phyloP scores from a whole-genome alignment of 2,113 vertebrate genomes.

The Otus sunia region DNA sequence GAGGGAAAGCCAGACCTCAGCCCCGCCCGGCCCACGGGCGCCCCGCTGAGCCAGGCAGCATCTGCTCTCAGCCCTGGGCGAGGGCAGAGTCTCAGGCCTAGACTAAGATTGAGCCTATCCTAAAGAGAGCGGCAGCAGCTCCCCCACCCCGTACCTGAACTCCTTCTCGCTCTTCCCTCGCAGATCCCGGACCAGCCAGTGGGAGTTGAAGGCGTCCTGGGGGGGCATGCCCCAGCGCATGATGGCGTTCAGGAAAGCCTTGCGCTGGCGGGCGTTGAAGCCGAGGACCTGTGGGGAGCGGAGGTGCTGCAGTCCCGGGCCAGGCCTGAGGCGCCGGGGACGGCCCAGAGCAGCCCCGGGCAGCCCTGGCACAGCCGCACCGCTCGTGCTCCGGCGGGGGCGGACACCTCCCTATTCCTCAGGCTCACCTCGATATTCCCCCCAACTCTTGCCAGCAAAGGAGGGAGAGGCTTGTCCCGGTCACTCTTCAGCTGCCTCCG shows the following conservation, averaged over 20 bases:
- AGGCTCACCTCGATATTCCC: conserved; percentile 92
- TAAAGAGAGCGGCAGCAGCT: fast-evolving
- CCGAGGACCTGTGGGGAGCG: conserved; percentile 85
- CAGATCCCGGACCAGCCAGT: conserved; percentile 95
- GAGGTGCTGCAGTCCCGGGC: too few relatives aligned
- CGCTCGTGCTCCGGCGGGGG: fast-evolving
- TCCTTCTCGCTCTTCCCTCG: conserved; percentile 96
- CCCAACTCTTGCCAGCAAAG: conserved; percentile 91
- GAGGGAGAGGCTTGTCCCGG: conserved; percentile 94
- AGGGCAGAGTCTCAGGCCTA: neutral
- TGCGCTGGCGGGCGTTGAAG: conserved; percentile 95
- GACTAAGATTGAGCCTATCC: too few relatives aligned
- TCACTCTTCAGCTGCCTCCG: conserved; percentile 93
- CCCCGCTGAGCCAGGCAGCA: neutral
- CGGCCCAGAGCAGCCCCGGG: neutral
- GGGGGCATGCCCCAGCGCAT: conserved; percentile 99
- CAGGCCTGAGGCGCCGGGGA: too few relatives aligned
- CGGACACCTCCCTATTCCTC: too few relatives aligned
- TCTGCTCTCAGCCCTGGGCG: fast-evolving
- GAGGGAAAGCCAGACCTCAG: neutral
- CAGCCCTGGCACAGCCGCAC: fast-evolving
- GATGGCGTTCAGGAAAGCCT: conserved; percentile 96
- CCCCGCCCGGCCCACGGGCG: fast-evolving
- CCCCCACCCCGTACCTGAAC: conserved; percentile 79
- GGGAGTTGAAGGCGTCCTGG: conserved; percentile 97